Conservation (phyloP, 2,797 vertebrate genomes). For the Otus scops region DNA sequence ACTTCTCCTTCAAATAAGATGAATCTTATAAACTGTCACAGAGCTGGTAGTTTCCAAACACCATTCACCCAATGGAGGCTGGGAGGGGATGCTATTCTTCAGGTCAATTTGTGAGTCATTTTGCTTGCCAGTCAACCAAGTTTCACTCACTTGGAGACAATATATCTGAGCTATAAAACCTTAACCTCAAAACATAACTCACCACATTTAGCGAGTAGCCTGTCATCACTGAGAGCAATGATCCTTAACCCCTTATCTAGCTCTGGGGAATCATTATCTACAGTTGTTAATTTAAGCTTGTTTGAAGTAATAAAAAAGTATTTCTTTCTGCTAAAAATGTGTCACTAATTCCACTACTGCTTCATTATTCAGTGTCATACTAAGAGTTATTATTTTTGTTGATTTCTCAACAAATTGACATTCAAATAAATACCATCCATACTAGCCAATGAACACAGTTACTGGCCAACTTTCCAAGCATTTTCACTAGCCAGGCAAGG, state of each 20-base stretch:
- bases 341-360: neutral
- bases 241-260: constrained; percentile 55
- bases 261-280: constrained; percentile 55
- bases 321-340: neutral
- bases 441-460: neutral
- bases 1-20: neutral
- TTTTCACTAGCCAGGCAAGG: neutral
- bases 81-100: neutral
- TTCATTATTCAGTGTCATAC: neutral
- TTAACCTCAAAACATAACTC: constrained; percentile 25
- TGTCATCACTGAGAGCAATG: constrained; percentile 49
- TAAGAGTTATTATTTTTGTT: neutral
- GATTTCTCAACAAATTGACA: neutral
- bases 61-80: neutral
- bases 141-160: constrained; percentile 47
- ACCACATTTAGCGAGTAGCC: constrained; percentile 25
- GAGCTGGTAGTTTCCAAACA: constrained; percentile 1
- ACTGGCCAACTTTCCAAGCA: neutral
- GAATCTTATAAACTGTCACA: neutral
- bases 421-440: neutral
- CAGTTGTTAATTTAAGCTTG: constrained; percentile 50
- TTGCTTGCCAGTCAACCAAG: constrained; percentile 41
- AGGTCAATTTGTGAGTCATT: constrained; percentile 30
- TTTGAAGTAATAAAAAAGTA: constrained; percentile 25
- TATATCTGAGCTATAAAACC: constrained; percentile 49